Evolutionary conservation across 30 jellyfish, hydroid and myxozoan genomes (phyloP), one percentile per base, ranked within the genome.

Genomic region (Aurelia aurita): DNA sequence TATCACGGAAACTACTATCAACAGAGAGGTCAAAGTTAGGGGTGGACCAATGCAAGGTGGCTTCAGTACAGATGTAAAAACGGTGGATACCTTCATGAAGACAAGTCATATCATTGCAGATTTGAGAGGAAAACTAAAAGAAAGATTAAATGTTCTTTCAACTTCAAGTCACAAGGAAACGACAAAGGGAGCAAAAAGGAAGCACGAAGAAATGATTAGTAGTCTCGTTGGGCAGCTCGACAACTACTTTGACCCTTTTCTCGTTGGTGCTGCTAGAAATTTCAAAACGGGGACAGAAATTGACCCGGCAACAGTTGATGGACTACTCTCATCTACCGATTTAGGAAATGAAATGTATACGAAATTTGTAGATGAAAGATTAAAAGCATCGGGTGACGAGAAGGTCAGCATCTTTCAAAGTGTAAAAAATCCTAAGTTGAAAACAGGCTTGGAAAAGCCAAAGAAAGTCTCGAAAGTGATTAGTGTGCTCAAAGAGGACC

Each of bases 11-110:
- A 76, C 78, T 2, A 75, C 91, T n/a, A 75, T 66, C 2, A 86
- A 86, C 79, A 35, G 86, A 61, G 96, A 86, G 26, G 78, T 75
- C 49, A 74, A 74, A 53, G 96, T 63, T 20, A 25, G 91, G n/a
- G 96, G 90, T 16, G 85, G 90, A 18, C 94, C 82, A 28, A 82
- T 82, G 92, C 77, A 53, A 46, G 77, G 94, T 2, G 89, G 94
- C 49, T 60, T 23, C 82, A 84, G 88, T 53, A 84, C 88, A 21
- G 16, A 46, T 27, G 71, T 19, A 84, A 15, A n/a, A 27, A 76
- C 94, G 0, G 72, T 16, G 23, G 91, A 81, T 46, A 69, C 58
- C 29, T 81, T 69, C 76, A 39, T 65, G 43, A 81, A 81, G 34
- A 81, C 87, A n/a, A 65, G 77, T 43, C 84, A 81, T 46, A 32